phyloP scores from a whole-genome alignment of 2,113 vertebrate genomes.

The Rallus limicola region DNA sequence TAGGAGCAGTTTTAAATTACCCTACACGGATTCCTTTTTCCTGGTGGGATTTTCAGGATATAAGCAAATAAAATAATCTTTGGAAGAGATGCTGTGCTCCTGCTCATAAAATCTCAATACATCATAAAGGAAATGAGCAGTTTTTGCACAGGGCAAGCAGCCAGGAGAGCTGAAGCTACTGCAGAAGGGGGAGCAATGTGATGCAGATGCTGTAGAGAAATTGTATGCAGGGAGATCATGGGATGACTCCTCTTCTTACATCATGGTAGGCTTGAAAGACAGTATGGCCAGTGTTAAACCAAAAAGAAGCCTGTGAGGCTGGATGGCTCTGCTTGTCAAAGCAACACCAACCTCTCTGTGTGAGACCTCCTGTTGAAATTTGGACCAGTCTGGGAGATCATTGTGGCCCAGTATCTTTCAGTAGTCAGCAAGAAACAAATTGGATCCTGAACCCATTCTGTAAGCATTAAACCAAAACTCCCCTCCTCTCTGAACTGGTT shows the following conservation, averaged over 20 bases:
- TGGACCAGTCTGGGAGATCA: rapidly evolving
- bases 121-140: slow-evolving; percentile 64
- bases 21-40: slow-evolving; percentile 29
- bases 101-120: slow-evolving; percentile 16
- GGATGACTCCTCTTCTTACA: background rate
- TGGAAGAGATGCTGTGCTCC: slow-evolving; percentile 34
- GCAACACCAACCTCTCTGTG: rapidly evolving
- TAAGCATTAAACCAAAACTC: background rate
- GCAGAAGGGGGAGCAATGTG: background rate
- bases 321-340: background rate
- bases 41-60: slow-evolving; percentile 55
- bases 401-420: background rate
- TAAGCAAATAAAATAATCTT: slow-evolving; percentile 47
- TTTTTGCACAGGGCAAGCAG: slow-evolving; percentile 18
- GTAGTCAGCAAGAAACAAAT: rapidly evolving
- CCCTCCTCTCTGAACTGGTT: background rate
- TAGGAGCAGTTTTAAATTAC: slow-evolving; percentile 36
- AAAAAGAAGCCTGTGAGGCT: background rate
- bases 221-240: background rate
- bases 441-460: background rate
- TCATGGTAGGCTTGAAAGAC: background rate
- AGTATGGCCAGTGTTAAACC: rapidly evolving
- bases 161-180: slow-evolving; percentile 31
- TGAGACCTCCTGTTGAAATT: background rate
- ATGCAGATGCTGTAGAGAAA: background rate